phyloP scores from a whole-genome alignment of 2,888 invertebrate species.

The Parapristionchus giblindavisi region DNA sequence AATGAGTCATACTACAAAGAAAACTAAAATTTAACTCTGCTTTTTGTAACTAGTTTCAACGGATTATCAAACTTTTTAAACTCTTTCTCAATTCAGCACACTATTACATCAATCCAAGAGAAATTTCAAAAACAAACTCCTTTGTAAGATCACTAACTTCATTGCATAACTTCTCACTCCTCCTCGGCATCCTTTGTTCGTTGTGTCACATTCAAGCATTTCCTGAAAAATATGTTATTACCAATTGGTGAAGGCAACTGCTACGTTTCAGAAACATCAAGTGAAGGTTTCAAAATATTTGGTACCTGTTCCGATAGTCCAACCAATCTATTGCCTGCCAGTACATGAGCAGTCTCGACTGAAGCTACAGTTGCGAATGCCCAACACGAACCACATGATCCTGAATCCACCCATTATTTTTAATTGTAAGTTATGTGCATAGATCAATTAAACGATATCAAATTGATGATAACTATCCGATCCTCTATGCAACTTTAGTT shows the following conservation, averaged over 20 bases:
- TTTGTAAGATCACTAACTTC: slow-evolving; percentile 40
- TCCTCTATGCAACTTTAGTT: not conserved
- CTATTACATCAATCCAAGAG: too few species aligned
- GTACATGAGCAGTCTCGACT: slow-evolving; percentile 54
- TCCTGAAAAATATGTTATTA: slow-evolving; percentile 33
- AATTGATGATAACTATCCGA: not conserved
- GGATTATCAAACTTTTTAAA: too few species aligned
- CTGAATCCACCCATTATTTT: slow-evolving; percentile 27
- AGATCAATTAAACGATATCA: not conserved
- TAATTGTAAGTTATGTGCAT: not conserved
- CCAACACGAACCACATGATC: slow-evolving; percentile 61
- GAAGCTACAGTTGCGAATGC: slow-evolving; percentile 59
- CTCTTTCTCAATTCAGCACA: too few species aligned
- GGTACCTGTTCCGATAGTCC: slow-evolving; percentile 60
- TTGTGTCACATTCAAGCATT: slow-evolving; percentile 60
- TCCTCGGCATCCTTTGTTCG: slow-evolving; percentile 58
- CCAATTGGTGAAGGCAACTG: too few species aligned
- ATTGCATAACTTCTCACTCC: slow-evolving; percentile 58
- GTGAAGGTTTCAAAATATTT: not conserved
- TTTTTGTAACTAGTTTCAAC: too few species aligned
- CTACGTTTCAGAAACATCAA: too few species aligned
- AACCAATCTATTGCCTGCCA: slow-evolving; percentile 45
- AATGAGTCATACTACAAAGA: too few species aligned
- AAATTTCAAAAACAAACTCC: too few species aligned
- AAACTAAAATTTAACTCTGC: too few species aligned